Base-by-base conservation (phyloP, 2,888 invertebrate species). In the Dolomedes plantarius region DNA sequence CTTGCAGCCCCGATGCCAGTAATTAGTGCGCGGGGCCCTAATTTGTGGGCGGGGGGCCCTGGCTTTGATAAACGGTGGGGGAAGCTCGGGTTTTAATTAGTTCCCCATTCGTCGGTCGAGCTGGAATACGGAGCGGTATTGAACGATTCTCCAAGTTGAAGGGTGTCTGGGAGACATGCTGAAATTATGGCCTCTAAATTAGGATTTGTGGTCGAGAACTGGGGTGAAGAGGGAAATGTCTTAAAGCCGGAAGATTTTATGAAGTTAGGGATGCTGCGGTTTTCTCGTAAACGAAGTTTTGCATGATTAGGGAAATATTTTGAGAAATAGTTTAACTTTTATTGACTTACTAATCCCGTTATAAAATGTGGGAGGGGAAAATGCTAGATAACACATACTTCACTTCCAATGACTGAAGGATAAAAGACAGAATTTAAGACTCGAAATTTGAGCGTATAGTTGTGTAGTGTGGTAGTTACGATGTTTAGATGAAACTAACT, bases 11-110 rank as follows among this genome's bases (percentile, higher is more conserved):
- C 46, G 75, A 82, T 82, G 82, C 73, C 75, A 82, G 69, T 82
- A 82, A 82, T 82, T 82, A 82, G 82, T 69, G 31, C 68, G 69
- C 75, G 67, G 75, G 82, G 82, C 64, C 31, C 82, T 82, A 82
- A 82, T 82, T 75, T 75, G 75, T 39, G 75, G 82, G 82, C 75
- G 82, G 81, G 81, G 36, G 68, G 46, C 50, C 50, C 36, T 7
- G 46, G 67, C 46, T 82, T 82, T 82, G 82, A 82, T 82, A 82
- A 82, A 82, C 82, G 82, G 75, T 64, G 23, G 39, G 75, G 69
- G 82, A 69, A 75, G 56, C 62, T 36, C 56, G 23, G 75, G 67
- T 82, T 82, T 82, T 82, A 82, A 82, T 82, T 82, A 82, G 82
- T 69, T 75, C 28, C 31, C 75, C 75, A 46, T 82, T 82, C 69